Evolutionary conservation across 2,797 vertebrate species (phyloP).

Genomic region (Apogon talboti): DNA sequence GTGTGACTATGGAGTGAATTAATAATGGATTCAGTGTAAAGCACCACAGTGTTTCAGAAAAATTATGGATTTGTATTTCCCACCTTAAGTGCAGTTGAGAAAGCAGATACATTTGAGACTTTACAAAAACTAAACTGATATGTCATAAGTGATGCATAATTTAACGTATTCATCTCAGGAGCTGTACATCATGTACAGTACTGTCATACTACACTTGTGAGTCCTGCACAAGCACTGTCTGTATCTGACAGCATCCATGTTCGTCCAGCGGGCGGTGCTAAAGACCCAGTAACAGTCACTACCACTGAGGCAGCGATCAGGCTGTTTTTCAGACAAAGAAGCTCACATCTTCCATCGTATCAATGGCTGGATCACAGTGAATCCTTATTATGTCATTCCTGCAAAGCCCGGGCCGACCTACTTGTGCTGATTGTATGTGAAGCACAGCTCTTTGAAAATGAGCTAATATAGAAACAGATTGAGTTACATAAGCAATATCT

Average conservation of each 20-base stretch:
- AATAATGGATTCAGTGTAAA: too few relatives aligned
- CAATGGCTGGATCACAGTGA: conserved; percentile 35
- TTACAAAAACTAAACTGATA: too few relatives aligned
- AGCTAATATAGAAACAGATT: conserved; percentile 6
- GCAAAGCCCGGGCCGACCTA: neutral
- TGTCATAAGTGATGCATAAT: too few relatives aligned
- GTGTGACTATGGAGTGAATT: too few relatives aligned
- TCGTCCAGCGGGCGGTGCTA: conserved; percentile 65
- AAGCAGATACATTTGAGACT: too few relatives aligned
- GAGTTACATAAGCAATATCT: conserved; percentile 24
- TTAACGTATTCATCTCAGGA: too few relatives aligned
- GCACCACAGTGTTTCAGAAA: too few relatives aligned
- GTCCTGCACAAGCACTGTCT: too few relatives aligned
- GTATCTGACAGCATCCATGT: neutral
- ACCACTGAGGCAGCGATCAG: neutral
- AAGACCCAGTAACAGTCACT: conserved; percentile 32
- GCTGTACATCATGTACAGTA: neutral
- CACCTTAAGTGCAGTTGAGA: too few relatives aligned
- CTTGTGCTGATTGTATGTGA: conserved; percentile 30
- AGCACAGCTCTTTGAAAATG: conserved; percentile 2
- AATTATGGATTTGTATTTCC: too few relatives aligned
- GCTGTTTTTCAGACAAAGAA: conserved; percentile 69
- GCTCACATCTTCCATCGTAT: conserved; percentile 21
- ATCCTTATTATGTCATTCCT: conserved; percentile 33
- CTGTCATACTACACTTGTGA: neutral